These are phyloP conservation scores for Taenaris catops DNA, from an alignment of 2,888 invertebrate genomes.

Conservation along the genomic window DNA sequence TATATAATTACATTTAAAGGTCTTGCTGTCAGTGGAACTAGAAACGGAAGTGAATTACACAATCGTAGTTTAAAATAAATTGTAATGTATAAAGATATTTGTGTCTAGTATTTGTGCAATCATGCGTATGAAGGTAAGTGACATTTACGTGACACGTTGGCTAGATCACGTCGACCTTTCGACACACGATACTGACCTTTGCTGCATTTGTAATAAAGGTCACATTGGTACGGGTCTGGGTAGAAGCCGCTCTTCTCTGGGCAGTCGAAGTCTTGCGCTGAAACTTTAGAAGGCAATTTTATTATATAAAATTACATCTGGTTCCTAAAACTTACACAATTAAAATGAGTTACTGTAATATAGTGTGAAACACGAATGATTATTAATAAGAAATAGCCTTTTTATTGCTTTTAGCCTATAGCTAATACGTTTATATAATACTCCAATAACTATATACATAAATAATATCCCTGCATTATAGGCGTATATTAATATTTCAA, in stretches of 20 bases:
- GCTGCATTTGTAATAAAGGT: conserved; percentile 87
- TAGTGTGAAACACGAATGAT: no score
- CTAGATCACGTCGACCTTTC: conserved; percentile 38
- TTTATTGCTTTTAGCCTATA: no score
- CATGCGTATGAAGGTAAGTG: conserved; percentile 28
- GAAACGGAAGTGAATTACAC: conserved; percentile 5
- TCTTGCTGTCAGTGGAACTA: background rate
- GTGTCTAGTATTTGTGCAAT: conserved; percentile 13
- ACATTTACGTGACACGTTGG: conserved; percentile 28
- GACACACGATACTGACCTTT: conserved; percentile 72
- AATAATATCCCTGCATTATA: no score
- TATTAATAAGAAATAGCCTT: no score
- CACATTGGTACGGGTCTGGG: conserved; percentile 87
- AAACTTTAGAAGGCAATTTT: conserved; percentile 40
- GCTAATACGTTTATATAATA: no score
- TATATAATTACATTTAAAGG: background rate
- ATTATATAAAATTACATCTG: background rate
- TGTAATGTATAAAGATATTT: conserved; percentile 8
- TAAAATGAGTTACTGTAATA: no score
- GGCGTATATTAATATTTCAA: no score
- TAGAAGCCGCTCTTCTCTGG: conserved; percentile 87
- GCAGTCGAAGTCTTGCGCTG: conserved; percentile 82
- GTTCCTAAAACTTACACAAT: no score
- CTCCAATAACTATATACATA: no score
- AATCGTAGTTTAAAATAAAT: conserved; percentile 1